Evolutionary conservation across 2,888 invertebrate genomes (phyloP), one percentile per base, ranked within the genome.

Genomic region (Atethmia centrago): DNA sequence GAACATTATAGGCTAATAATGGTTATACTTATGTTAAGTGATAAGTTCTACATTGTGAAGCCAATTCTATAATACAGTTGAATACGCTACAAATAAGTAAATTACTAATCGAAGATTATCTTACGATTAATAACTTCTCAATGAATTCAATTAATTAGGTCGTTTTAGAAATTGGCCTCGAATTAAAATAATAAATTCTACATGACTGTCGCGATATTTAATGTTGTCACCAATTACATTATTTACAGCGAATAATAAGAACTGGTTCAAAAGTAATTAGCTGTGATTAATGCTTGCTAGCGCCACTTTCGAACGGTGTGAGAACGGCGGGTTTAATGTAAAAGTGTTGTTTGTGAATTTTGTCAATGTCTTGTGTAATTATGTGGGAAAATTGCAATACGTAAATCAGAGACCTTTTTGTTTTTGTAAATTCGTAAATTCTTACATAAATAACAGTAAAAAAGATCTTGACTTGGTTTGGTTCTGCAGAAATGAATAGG

Each of bases 201-300:
- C 56, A 62, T 19, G 59, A 70, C 49, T 53, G 65, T 69, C 68
- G 74, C 51, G 80, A 70, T 72, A 73, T 85, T 81, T 72, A 51
- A 78, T 74, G 74, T 71, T 79, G 77, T 82, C 67, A 64, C 73
- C 62, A 72, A 84, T 80, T 73, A 78, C 67, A 77, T 74, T 25
- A 75, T 84, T 82, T 77, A 72, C 70, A 82, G 71, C 65, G 72
- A 63, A 75, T 58, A 49, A 79, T 62, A 53, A 73, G 47, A 87
- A 83, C 84, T 79, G 76, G 84, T 87, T 81, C 65, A 58, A 56
- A 77, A 14, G 40, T 79, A 85, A 85, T 82, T 79, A 82, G 70
- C 56, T 40, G 73, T 85, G 80, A 85, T 84, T 77, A 79, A 87
- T 80, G 80, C 36, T 58, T 36, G 56, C 31, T 66, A 73, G 58